Evolutionary conservation across 2,113 vertebrate species (phyloP), one percentile per base, ranked within the genome.

Genomic region (Scolopax mira): DNA sequence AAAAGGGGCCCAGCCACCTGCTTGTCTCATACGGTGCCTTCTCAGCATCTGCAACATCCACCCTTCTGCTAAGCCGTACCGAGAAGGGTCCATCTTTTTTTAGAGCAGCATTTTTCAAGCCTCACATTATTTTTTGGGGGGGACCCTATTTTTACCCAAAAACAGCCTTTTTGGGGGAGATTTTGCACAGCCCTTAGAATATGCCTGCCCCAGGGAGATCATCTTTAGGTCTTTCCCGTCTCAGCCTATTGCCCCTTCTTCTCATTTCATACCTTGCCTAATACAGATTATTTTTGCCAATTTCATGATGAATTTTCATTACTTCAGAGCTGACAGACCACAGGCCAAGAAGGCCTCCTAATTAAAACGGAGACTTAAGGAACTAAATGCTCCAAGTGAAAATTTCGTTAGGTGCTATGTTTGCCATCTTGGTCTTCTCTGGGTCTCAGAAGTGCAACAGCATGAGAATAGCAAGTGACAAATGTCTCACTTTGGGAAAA

Each of bases 1-100:
- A 73, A 71, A 11, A 3, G 0, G 1, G 11, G 3, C 11, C 6
- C 2, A 5, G 16, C 2, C 0, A 0, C 18, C 7, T 4, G 1
- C 18, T 12, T 5, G 1, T 9, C 33, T 61, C 25, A 3, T 0
- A 1, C 5, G 1, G 27, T 10, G 7, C 9, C 10, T 2, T 16
- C 33, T 42, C 30, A 2, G 19, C 9, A 5, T 1, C 13, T 49
- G 3, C 17, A 14, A 10, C 23, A 1, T 4, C 15, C 44, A 3
- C 8, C 7, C 3, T 18, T 16, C 61, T 27, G 51, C 44, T 67
- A 13, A 61, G 1, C 25, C 3, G 0, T 33, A 3, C 1, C 3
- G 1, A 24, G 18, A 18, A 15, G 7, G 9, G 6, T 25, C 3
- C 2, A 1, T 5, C 2, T 7, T 3, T 46, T 41, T 39, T 25